Percentiles rank a stretch among this genome's conserved stretches.
phyloP scores from a whole-genome alignment of 2,888 invertebrate species.

The Seira sanloemensis region DNA sequence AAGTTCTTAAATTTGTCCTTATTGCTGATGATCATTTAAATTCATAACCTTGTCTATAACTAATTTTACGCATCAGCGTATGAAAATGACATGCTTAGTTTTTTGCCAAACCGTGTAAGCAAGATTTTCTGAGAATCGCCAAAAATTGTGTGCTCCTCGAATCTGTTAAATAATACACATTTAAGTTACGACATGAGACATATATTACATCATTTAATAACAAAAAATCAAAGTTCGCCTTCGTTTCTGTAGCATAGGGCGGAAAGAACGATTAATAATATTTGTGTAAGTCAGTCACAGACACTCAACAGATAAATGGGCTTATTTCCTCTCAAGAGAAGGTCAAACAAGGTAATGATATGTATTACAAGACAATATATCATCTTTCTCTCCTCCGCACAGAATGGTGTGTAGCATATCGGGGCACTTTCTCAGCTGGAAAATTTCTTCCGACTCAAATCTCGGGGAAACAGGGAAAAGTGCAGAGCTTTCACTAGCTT shows the following conservation, averaged over 20 bases:
- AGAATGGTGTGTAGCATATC: constrained; percentile 43
- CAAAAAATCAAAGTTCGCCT: background rate
- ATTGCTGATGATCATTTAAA: no score
- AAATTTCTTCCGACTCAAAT: constrained; percentile 38
- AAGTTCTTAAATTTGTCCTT: no score
- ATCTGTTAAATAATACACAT: no score
- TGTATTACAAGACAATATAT: constrained; percentile 74
- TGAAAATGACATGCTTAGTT: no score
- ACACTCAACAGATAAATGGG: constrained; percentile 73
- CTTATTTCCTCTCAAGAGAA: constrained; percentile 59
- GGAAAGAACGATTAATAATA: constrained; percentile 67
- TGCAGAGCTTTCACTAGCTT: background rate
- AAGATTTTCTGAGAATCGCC: no score
- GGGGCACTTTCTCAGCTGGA: constrained; percentile 50
- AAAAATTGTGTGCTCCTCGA: no score
- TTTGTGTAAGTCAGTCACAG: constrained; percentile 73
- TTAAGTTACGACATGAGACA: no score
- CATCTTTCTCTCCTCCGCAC: constrained; percentile 47
- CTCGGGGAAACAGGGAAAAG: constrained; percentile 5
- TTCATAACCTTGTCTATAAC: no score
- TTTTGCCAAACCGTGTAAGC: no score
- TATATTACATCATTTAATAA: no score
- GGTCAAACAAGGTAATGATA: constrained; percentile 74
- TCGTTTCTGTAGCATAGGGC: background rate
- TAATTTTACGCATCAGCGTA: no score